phyloP scores from a whole-genome alignment of 2,113 vertebrate species.

The Hippolais icterina region DNA sequence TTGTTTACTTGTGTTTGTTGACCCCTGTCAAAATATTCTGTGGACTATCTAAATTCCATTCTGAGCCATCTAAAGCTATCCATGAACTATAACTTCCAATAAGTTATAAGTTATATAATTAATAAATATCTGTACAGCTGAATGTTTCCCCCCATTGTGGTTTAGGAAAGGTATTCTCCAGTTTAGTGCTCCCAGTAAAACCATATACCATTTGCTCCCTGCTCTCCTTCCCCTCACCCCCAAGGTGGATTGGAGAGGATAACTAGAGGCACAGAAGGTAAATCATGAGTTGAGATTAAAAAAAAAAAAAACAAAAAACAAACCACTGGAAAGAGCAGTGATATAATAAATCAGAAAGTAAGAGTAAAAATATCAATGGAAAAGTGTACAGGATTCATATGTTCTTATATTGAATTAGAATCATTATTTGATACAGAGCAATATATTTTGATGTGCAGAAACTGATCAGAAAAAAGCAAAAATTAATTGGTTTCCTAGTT shows the following conservation, averaged over 20 bases:
- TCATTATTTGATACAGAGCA: not conserved
- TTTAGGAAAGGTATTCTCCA: not conserved
- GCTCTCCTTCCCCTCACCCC: not conserved
- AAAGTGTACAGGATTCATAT: not conserved
- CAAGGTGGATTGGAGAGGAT: not conserved
- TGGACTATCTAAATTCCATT: not conserved
- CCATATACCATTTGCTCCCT: not conserved
- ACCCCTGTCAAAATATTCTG: not conserved
- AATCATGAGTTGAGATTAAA: not conserved
- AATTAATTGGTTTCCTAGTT: not conserved
- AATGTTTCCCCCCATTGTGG: rapidly evolving
- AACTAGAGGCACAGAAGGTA: not conserved
- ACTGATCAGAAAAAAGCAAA: not conserved
- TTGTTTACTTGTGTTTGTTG: not conserved
- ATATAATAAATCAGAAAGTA: rapidly evolving
- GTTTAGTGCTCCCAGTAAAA: not conserved
- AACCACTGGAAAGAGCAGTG: not conserved
- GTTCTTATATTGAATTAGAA: not conserved
- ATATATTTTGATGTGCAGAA: not conserved
- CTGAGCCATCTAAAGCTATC: not conserved
- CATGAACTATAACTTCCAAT: not conserved
- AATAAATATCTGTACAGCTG: not conserved
- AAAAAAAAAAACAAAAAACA: not conserved
- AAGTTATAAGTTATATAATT: no score
- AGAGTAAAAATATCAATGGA: not conserved